These are phyloP conservation scores for Otocyon megalotis DNA, from an alignment of 2,113 vertebrate genomes.

Conservation along the genomic window DNA sequence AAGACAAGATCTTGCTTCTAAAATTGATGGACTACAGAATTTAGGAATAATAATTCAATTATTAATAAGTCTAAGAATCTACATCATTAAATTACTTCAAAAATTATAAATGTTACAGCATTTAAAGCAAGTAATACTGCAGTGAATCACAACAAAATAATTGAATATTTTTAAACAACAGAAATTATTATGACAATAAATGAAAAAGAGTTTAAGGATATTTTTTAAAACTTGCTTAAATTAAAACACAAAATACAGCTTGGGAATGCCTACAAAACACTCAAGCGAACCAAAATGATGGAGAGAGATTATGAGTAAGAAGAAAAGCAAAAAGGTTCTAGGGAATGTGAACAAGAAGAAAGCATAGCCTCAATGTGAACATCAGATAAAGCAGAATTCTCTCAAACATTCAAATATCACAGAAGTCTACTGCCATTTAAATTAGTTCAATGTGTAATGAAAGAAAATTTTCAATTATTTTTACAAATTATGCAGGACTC, in stretches of 20 bases:
- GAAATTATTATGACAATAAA: constrained; percentile 22
- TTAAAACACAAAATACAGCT: constrained; percentile 22
- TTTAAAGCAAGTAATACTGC: not conserved
- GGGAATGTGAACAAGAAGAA: not conserved
- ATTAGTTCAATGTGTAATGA: not conserved
- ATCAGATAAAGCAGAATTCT: not conserved
- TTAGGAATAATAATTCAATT: not conserved
- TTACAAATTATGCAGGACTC: not conserved
- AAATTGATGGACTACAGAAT: not conserved
- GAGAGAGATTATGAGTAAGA: not conserved
- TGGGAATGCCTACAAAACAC: not conserved
- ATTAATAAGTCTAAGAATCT: not conserved
- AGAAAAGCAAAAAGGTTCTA: not conserved
- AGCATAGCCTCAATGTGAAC: not conserved
- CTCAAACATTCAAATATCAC: not conserved
- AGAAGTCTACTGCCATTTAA: not conserved
- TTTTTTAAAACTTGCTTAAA: not conserved
- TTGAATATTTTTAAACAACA: not conserved
- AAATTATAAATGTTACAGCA: not conserved
- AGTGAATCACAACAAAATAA: not conserved
- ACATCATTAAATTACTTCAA: not conserved
- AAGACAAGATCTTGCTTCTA: not conserved
- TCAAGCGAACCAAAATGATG: not conserved
- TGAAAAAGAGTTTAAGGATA: not conserved
- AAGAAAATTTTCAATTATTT: constrained; percentile 15